phyloP scores from a whole-genome alignment of 2,888 invertebrate species.

The Pollenia griseotomentosa region DNA sequence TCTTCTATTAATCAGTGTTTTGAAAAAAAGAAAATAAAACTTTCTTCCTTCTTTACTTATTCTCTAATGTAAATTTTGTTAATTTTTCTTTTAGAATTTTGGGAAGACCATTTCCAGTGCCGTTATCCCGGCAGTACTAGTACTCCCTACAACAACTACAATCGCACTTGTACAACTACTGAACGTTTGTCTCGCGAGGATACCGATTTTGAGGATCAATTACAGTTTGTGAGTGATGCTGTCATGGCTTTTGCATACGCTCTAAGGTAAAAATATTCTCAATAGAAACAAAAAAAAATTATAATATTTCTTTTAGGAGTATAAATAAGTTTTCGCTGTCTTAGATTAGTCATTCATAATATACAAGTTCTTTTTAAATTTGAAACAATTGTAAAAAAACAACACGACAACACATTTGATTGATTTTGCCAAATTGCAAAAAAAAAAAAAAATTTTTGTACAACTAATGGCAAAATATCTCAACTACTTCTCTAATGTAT shows the following conservation, averaged over 20 bases:
- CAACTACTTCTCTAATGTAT: not conserved
- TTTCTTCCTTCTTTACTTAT: not conserved
- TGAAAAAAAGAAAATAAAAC: not conserved
- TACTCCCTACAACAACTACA: slow-evolving; percentile 93
- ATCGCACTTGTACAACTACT: slow-evolving; percentile 89
- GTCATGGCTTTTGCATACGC: slow-evolving; percentile 98
- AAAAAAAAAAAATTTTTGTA: no score
- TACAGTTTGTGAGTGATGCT: slow-evolving; percentile 98
- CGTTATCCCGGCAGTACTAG: slow-evolving; percentile 91
- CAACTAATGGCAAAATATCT: not conserved
- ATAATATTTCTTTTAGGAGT: not conserved
- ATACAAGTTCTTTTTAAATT: no score
- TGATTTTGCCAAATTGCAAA: no score
- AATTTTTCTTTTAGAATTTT: slow-evolving; percentile 89
- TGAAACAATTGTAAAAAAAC: no score
- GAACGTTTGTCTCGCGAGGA: slow-evolving; percentile 90
- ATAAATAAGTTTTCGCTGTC: no score
- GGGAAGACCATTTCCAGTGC: slow-evolving; percentile 97
- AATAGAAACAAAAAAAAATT: not conserved
- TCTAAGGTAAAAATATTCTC: slow-evolving; percentile 86
- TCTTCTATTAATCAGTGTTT: no score
- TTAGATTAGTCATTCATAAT: no score
- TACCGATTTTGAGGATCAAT: slow-evolving; percentile 95
- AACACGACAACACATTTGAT: no score
- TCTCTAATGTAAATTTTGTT: not conserved